A percentile compares a stretch with the other conserved stretches of the same genome.
Conservation (phyloP, 2,888 invertebrate genomes). For the Cheilosia vernalis region DNA sequence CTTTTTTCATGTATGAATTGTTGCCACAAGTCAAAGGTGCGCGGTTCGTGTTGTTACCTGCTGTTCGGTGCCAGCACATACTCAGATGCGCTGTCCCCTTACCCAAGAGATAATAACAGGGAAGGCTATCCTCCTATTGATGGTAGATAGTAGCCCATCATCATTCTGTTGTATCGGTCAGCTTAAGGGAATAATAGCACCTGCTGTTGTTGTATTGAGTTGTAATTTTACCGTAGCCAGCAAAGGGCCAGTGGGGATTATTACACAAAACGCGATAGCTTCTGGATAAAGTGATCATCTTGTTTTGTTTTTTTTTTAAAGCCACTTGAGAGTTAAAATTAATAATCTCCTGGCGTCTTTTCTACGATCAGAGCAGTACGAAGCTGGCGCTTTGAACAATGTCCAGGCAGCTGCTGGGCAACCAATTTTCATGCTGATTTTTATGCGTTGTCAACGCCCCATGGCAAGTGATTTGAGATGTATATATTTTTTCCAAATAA, state of each 20-base stretch:
- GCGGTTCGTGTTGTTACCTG: conserved; percentile 36
- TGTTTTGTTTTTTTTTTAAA: background rate
- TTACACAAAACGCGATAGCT: conserved; percentile 26
- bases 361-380: no score
- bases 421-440: no score
- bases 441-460: no score
- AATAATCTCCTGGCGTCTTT: no score
- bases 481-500: no score
- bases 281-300: background rate
- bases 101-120: conserved; percentile 51
- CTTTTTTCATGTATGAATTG: background rate
- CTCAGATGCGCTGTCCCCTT: conserved; percentile 2
- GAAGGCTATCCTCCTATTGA: conserved; percentile 17
- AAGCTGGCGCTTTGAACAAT: no score
- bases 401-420: no score
- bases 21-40: conserved; percentile 24
- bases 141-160: conserved; percentile 40
- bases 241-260: conserved; percentile 14
- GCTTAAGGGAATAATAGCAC: conserved; percentile 54
- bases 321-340: no score
- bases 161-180: conserved; percentile 22
- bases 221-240: conserved; percentile 37
- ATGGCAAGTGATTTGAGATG: no score
- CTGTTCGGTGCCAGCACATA: conserved; percentile 32
- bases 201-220: conserved; percentile 59